Conservation (phyloP, 2,888 invertebrate species). For the Chloroclystis v-ata region DNA sequence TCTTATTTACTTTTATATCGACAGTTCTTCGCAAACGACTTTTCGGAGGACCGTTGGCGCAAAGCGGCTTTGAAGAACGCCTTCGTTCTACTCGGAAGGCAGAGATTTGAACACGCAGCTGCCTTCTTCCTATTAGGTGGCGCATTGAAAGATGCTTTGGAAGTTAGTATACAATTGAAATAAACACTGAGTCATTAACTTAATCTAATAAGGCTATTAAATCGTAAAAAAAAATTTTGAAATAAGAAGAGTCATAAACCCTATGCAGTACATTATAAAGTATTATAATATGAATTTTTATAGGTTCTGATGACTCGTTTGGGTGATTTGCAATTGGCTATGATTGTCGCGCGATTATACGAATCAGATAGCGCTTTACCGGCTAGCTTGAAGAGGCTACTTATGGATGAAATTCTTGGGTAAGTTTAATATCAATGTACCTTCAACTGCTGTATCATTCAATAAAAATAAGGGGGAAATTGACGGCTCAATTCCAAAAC, state of each 20-base stretch:
- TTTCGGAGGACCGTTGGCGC: slow-evolving; percentile 94
- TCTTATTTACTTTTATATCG: slow-evolving; percentile 14
- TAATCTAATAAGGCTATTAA: no score
- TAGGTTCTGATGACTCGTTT: slow-evolving; percentile 92
- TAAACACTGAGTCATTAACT: no score
- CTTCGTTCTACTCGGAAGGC: slow-evolving; percentile 95
- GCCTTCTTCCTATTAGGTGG: slow-evolving; percentile 98
- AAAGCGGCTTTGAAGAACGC: slow-evolving; percentile 99
- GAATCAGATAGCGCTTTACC: slow-evolving; percentile 88
- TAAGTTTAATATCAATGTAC: slow-evolving; percentile 34
- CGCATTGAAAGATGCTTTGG: slow-evolving; percentile 95
- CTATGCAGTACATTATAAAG: no score
- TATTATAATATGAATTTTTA: slow-evolving; percentile 17
- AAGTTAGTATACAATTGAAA: no score
- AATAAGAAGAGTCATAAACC: no score
- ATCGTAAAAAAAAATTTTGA: no score
- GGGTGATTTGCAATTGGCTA: slow-evolving; percentile 96
- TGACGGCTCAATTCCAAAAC: no score
- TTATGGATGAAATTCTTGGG: slow-evolving; percentile 88
- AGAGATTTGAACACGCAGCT: slow-evolving; percentile 97
- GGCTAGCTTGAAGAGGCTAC: slow-evolving; percentile 83
- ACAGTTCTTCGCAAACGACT: slow-evolving; percentile 96
- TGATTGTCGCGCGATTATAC: slow-evolving; percentile 94
- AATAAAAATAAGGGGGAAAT: no score
- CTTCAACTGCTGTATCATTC: no score